Evolutionary conservation across 2,113 vertebrate genomes (phyloP).

Genomic region (Procavia capensis): DNA sequence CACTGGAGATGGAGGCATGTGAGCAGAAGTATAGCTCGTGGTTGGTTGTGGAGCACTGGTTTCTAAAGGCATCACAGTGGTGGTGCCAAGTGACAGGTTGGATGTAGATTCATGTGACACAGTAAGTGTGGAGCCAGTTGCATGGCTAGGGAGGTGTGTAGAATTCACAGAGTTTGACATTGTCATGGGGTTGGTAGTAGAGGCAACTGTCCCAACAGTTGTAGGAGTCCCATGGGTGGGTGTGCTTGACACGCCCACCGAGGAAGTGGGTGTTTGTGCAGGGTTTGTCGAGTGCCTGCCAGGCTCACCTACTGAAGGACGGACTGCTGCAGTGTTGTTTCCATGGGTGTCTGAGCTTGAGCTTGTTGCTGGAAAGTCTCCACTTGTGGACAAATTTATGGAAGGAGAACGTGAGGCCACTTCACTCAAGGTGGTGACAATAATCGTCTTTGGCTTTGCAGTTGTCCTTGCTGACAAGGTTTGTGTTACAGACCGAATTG

Average conservation of each 20-base stretch:
- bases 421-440: background rate
- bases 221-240: background rate
- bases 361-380: background rate
- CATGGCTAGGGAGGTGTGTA: background rate
- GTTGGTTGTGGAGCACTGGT: background rate
- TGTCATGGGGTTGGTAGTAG: background rate
- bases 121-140: background rate
- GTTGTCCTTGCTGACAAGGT: background rate
- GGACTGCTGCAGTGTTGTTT: background rate
- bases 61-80: background rate
- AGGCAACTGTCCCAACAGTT: too few relatives aligned
- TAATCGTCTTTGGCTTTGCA: fast-evolving
- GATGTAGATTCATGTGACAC: background rate
- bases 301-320: fast-evolving
- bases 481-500: background rate
- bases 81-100: background rate
- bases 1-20: background rate
- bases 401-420: background rate
- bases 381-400: background rate
- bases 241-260: background rate
- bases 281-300: background rate
- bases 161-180: background rate
- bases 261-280: background rate
- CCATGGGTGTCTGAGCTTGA: background rate
- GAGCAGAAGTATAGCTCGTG: background rate